Evolutionary conservation across 2,113 vertebrate genomes (phyloP), one percentile per base, ranked within the genome.

Genomic region (Ochotona curzoniae): DNA sequence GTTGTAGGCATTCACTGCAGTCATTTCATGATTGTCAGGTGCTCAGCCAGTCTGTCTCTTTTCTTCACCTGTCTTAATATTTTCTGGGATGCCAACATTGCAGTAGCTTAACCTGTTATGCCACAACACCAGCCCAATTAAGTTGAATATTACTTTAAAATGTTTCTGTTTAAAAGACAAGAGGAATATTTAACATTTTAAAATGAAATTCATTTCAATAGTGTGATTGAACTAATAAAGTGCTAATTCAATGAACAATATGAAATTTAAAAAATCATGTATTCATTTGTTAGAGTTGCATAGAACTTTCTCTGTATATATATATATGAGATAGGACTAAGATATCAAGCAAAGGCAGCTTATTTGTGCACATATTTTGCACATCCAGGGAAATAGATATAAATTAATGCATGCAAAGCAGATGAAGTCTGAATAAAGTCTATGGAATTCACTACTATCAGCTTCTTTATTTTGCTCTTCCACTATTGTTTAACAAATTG

Each of bases 161-260:
- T 57, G 13, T 57, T 57, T 57, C 54, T 57, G 6, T 13, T 57
- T 57, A 57, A 78, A 84, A 79, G 44, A 17, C 11, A 87, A 71
- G 71, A 85, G n/a, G 13, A n/a, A 10, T 23, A 20, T 47, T 85
- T 69, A 35, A 8, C 32, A 81, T 35, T 38, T 75, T 85, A 85
- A 85, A 81, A 79, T 63, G 57, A 18, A 21, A 21, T 81, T 70
- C 86, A 1, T 89, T 95, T 76, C 63, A 81, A 75, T 70, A 79
- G 12, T 78, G 70, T 87, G 32, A 1, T 60, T 86, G 47, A 92
- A 30, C 12, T 73, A 84, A 20, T 84, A 74, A 17, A 85, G 28
- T 81, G 61, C 7, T 89, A 71, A 71, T 71, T 89, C 35, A 83
- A 26, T 60, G 83, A 78, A 25, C 10, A 92, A 38, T 4, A 12